These are phyloP conservation scores for Drosophila carrolli DNA, from an alignment of 1,140 invertebrate genomes.

Conservation along the genomic window DNA sequence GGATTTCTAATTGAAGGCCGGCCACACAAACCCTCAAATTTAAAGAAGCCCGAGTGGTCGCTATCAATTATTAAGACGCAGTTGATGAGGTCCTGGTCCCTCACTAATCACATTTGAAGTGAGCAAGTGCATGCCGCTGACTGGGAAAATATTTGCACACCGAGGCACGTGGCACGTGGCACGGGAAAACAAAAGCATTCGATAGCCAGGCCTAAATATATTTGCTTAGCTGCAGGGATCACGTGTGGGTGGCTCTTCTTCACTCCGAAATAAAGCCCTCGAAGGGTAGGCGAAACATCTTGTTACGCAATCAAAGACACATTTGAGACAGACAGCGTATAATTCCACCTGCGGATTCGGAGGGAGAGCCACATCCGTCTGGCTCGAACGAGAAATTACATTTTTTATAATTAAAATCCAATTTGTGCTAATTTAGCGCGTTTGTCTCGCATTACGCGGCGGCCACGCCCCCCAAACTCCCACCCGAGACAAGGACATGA, in stretches of 20 bases:
- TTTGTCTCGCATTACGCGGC: slow-evolving; percentile 55
- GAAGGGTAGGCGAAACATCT: slow-evolving; percentile 4
- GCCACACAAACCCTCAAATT: slow-evolving; percentile 8
- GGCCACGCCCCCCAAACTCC: slow-evolving; percentile 10
- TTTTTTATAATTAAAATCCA: slow-evolving; percentile 67
- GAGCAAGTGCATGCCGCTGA: slow-evolving; percentile 27
- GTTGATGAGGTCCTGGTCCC: slow-evolving; percentile 4
- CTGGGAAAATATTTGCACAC: slow-evolving; percentile 49
- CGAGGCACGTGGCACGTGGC: slow-evolving; percentile 59
- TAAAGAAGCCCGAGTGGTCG: slow-evolving; percentile 19
- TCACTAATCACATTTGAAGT: neutral
- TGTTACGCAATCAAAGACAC: slow-evolving; percentile 20
- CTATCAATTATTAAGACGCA: slow-evolving; percentile 49
- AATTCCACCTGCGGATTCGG: neutral
- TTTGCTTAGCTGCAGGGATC: slow-evolving; percentile 45
- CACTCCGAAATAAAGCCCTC: neutral
- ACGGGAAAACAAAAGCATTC: slow-evolving; percentile 12
- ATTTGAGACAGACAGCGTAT: slow-evolving; percentile 10
- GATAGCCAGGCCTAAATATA: slow-evolving; percentile 36
- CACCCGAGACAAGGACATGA: slow-evolving; percentile 1
- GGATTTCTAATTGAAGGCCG: slow-evolving; percentile 28
- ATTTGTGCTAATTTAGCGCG: slow-evolving; percentile 67
- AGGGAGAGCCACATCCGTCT: slow-evolving; percentile 1
- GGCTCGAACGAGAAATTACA: slow-evolving; percentile 35
- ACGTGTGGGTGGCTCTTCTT: slow-evolving; percentile 8